phyloP scores from a whole-genome alignment of 2,888 invertebrate genomes.

The Pilophorus perplexus region DNA sequence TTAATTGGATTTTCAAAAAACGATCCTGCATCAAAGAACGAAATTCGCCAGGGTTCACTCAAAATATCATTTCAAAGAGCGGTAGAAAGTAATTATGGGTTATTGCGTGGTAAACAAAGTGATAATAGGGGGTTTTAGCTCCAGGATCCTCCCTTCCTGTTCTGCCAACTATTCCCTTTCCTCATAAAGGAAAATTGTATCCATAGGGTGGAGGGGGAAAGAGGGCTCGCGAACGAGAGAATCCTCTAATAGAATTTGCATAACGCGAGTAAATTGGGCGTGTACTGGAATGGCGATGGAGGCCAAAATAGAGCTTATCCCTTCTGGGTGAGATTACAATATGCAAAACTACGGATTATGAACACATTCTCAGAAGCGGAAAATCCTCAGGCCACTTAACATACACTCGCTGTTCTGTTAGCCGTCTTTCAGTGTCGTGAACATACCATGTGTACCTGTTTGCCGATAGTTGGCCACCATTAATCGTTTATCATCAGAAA shows the following conservation, averaged over 20 bases:
- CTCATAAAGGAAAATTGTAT: conserved; percentile 15
- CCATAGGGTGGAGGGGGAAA: neutral
- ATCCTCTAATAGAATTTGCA: conserved; percentile 38
- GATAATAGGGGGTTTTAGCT: conserved; percentile 29
- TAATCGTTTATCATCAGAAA: too few relatives aligned
- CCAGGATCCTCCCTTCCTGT: neutral
- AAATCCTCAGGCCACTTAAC: neutral
- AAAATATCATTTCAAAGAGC: conserved; percentile 14
- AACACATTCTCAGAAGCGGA: conserved; percentile 26
- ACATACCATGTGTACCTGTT: too few relatives aligned
- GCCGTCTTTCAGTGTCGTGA: too few relatives aligned
- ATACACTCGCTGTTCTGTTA: too few relatives aligned
- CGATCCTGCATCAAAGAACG: conserved; percentile 31
- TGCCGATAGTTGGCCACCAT: too few relatives aligned
- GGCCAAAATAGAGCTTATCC: conserved; percentile 30
- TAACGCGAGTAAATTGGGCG: conserved; percentile 35
- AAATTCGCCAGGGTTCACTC: conserved; percentile 8
- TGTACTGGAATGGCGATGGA: conserved; percentile 24
- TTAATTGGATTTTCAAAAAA: too few relatives aligned
- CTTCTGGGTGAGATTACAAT: conserved; percentile 23
- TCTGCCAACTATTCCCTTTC: too few relatives aligned
- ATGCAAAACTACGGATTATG: conserved; percentile 38
- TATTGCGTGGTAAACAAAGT: conserved; percentile 28
- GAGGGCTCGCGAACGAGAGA: conserved; percentile 12
- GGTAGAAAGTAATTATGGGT: conserved; percentile 24